Evolutionary conservation across 2,113 vertebrate genomes (phyloP).

Genomic region (Ophthalmolycus amberensis): DNA sequence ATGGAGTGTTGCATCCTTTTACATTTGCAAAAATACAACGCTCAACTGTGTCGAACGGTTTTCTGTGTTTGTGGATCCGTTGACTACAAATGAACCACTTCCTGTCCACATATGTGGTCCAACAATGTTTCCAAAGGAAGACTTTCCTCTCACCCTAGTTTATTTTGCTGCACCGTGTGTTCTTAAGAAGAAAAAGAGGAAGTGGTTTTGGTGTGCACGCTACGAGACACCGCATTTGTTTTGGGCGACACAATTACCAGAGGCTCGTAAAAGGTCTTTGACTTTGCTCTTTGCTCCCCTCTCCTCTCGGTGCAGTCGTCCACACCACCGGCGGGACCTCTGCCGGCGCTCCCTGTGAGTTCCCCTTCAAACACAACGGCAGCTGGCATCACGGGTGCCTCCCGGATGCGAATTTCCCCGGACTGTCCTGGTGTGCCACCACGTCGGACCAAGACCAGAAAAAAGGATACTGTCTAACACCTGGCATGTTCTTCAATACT

Average conservation of each 20-base stretch:
- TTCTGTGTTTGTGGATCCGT: background rate
- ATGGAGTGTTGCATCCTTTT: background rate
- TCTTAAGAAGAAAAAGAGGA: background rate
- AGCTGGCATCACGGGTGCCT: constrained; percentile 92
- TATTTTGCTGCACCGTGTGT: background rate
- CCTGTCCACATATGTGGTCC: background rate
- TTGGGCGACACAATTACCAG: background rate
- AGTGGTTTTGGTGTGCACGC: background rate
- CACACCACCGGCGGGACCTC: constrained; percentile 90
- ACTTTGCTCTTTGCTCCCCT: constrained; percentile 7
- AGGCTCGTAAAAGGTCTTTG: background rate
- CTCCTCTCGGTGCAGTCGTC: constrained; percentile 81
- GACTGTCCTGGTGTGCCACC: constrained; percentile 89
- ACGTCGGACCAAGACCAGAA: constrained; percentile 81
- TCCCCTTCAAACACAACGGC: constrained; percentile 89
- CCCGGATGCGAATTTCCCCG: constrained; percentile 39
- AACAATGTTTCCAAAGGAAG: background rate
- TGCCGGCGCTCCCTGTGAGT: constrained; percentile 89
- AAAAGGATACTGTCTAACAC: constrained; percentile 90
- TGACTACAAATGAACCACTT: background rate
- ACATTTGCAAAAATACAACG: background rate
- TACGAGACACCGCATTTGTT: background rate
- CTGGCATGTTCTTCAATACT: constrained; percentile 78
- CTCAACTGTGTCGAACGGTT: background rate
- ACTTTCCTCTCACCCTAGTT: background rate